These are phyloP conservation scores for Nemurella pictetii DNA, from an alignment of 2,888 invertebrate species.

Conservation along the genomic window DNA sequence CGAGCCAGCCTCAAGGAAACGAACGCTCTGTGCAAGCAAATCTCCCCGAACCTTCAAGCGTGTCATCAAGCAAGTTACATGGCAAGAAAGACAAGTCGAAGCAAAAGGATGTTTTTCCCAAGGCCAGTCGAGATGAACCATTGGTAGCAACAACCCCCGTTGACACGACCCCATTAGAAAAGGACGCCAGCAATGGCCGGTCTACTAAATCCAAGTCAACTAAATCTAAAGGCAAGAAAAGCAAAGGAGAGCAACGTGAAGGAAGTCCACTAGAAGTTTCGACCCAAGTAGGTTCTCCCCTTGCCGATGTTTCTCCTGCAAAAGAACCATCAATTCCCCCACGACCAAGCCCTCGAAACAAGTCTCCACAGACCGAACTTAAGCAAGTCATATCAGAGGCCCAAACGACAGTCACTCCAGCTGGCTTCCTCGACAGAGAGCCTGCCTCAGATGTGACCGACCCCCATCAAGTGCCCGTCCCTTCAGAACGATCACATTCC, in stretches of 20 bases:
- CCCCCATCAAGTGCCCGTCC: neutral
- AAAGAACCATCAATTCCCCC: neutral
- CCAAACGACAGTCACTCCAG: neutral
- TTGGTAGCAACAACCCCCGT: neutral
- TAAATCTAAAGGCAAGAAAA: neutral
- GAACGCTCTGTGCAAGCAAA: neutral
- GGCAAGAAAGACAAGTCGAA: neutral
- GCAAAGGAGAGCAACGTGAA: neutral
- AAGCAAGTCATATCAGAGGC: no score
- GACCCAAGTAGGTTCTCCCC: neutral
- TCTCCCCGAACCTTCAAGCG: neutral
- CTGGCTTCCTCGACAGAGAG: no score
- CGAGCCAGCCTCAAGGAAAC: neutral
- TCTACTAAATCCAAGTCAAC: neutral
- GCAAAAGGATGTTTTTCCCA: neutral
- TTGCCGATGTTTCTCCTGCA: neutral
- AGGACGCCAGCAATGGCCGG: neutral
- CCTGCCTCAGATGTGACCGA: neutral
- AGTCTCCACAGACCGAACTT: neutral
- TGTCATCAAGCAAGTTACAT: neutral
- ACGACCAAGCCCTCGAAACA: no score
- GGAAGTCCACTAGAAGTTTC: neutral
- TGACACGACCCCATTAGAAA: neutral
- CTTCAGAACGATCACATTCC: neutral
- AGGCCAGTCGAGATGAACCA: neutral